Evolutionary conservation across 2,888 invertebrate genomes (phyloP).

Genomic region (Epiblema foenella): DNA sequence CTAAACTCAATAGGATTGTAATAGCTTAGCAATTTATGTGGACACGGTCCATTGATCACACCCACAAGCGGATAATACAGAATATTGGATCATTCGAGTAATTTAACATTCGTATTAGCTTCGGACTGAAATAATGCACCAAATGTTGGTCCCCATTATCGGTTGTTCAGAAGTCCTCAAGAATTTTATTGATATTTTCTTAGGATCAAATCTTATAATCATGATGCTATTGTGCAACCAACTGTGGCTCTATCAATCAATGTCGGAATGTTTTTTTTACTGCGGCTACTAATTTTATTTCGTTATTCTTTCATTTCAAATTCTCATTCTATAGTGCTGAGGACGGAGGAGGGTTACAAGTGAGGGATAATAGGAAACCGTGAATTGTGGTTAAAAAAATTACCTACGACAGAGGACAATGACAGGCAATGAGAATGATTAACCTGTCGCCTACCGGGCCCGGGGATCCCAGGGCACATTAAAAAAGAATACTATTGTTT

Average conservation of each 20-base stretch:
- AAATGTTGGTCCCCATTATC: slow-evolving; percentile 38
- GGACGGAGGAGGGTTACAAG: not conserved
- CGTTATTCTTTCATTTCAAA: slow-evolving; percentile 40
- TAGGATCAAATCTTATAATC: slow-evolving; percentile 67
- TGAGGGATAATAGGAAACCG: not conserved
- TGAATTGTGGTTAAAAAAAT: slow-evolving; percentile 8
- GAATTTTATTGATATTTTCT: slow-evolving; percentile 61
- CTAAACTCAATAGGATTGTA: slow-evolving; percentile 69
- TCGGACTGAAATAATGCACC: slow-evolving; percentile 43
- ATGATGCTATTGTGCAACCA: slow-evolving; percentile 73
- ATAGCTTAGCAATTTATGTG: slow-evolving; percentile 69
- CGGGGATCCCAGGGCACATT: no score
- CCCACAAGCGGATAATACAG: slow-evolving; percentile 63
- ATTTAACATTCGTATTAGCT: slow-evolving; percentile 47
- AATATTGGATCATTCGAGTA: slow-evolving; percentile 58
- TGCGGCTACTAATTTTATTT: slow-evolving; percentile 43
- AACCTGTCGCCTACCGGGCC: no score
- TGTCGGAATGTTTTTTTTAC: slow-evolving; percentile 52
- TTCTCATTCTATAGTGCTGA: slow-evolving; percentile 8
- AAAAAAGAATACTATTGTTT: no score
- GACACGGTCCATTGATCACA: slow-evolving; percentile 75
- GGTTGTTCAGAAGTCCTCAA: slow-evolving; percentile 16
- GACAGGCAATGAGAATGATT: no score
- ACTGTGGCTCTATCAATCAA: slow-evolving; percentile 72
- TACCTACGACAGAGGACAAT: not conserved